Base-by-base conservation (phyloP, 2,113 vertebrate species). In the Gobio gobio region DNA sequence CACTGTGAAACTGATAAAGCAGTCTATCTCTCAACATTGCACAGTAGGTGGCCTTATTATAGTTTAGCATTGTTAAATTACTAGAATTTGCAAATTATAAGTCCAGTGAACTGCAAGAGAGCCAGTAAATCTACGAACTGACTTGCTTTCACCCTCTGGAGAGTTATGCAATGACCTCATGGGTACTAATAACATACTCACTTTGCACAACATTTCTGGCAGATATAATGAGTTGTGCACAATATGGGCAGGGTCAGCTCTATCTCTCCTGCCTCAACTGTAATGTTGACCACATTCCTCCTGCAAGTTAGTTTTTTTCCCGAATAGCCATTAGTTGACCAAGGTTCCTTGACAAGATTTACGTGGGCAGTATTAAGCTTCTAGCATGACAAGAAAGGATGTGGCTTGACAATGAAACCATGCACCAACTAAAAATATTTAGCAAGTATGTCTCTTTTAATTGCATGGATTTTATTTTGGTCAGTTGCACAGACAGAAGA, bases 91-190 rank as follows among this genome's bases (percentile, higher is more conserved):
- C 29, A 72, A 56, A 24, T 83, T 40, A 78, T n/a, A 36, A 33
- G 54, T 40, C 54, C 16, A 2, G 10, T 58, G 14, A 72, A 83
- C 10, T 58, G 51, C 13, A 66, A 72, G 29, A 72, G 64, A 49
- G 72, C 20, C 33, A 24, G 66, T 4, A 43, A 54, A 68, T 68
- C 45, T 68, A 51, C 33, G 20, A 24, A 82, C 49, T 14, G 29
- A 68, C 26, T 54, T 66, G 10, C 29, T 70, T 82, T 16, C 3
- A 56, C 10, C 22, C 64, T 72, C 49, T 43, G 20, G 47, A 82
- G 47, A 72, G 80, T 82, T 82, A 56, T 82, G 80, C 49, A 82
- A 82, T 82, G 49, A 58, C 63, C 33, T 58, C 22, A 24, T 72
- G 64, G 66, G 47, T 56, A 51, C 49, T 82, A 82, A 40, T 56